phyloP scores from a whole-genome alignment of 2,797 vertebrate species.

The Botia almorhae region DNA sequence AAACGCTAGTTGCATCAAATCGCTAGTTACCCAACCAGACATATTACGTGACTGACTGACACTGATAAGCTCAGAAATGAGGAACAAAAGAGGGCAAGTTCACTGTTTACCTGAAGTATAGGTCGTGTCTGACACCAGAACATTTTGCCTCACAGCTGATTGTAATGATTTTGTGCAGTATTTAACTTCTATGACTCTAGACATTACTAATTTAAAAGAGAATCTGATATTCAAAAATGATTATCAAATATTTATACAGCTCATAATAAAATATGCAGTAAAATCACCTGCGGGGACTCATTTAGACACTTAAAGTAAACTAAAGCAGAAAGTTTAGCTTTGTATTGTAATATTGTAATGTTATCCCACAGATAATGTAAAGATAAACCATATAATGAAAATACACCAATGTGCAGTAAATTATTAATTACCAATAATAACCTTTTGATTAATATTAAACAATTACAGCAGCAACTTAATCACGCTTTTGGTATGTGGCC shows the following conservation, averaged over 20 bases:
- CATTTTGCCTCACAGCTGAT: not conserved
- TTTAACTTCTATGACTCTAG: not conserved
- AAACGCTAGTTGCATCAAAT: conserved; percentile 23
- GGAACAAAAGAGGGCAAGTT: not conserved
- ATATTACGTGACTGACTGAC: not conserved
- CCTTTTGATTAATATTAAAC: no score
- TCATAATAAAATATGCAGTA: not conserved
- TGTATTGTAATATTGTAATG: no score
- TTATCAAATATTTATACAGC: not conserved
- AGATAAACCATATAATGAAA: no score
- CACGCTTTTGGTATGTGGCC: no score
- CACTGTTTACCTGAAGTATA: not conserved
- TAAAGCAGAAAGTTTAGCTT: not conserved
- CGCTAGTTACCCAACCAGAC: conserved; percentile 6
- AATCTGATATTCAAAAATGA: not conserved
- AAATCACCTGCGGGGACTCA: not conserved
- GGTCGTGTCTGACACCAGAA: not conserved
- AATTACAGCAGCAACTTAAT: no score
- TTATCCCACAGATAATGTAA: no score
- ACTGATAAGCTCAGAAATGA: not conserved
- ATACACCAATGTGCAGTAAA: no score
- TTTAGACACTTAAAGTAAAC: no score
- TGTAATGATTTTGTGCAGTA: not conserved
- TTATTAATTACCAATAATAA: no score
- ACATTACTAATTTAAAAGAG: not conserved